Evolutionary conservation across 2,113 vertebrate genomes (phyloP).

Genomic region (Suncus etruscus): DNA sequence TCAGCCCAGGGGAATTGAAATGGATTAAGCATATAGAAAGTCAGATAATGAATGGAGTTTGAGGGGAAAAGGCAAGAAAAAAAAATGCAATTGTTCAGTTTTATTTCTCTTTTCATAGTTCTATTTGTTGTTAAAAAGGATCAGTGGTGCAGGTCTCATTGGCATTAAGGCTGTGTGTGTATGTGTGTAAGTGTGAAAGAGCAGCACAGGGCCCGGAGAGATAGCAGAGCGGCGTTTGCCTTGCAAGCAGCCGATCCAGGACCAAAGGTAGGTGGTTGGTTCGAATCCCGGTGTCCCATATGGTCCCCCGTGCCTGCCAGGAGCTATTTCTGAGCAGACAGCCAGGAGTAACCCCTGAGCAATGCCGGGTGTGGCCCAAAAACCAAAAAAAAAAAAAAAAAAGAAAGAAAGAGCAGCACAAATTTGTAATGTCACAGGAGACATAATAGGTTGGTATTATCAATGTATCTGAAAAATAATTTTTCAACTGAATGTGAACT

Average conservation of each 20-base stretch:
- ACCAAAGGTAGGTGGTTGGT: no score
- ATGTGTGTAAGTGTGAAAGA: neutral
- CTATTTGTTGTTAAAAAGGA: slow-evolving; percentile 49
- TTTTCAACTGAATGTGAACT: slow-evolving; percentile 25
- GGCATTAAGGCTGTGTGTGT: neutral
- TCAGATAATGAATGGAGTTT: slow-evolving; percentile 65
- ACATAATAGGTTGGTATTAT: neutral
- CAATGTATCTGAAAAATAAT: slow-evolving; percentile 59
- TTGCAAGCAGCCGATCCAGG: no score
- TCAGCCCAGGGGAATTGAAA: slow-evolving; percentile 66
- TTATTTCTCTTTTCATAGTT: neutral
- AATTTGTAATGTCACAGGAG: neutral
- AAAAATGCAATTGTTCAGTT: slow-evolving; percentile 50
- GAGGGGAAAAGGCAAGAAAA: neutral
- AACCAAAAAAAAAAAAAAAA: no score
- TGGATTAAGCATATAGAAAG: slow-evolving; percentile 56
- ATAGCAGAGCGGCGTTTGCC: no score
- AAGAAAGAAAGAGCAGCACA: neutral
- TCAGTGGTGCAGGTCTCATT: neutral
- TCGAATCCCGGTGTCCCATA: no score
- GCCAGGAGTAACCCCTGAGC: no score
- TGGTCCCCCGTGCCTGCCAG: no score
- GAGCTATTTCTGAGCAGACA: no score
- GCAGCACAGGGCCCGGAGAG: no score
- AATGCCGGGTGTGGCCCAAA: no score